Conservation (phyloP, 2,113 vertebrate species). For the Cottus gobio region DNA sequence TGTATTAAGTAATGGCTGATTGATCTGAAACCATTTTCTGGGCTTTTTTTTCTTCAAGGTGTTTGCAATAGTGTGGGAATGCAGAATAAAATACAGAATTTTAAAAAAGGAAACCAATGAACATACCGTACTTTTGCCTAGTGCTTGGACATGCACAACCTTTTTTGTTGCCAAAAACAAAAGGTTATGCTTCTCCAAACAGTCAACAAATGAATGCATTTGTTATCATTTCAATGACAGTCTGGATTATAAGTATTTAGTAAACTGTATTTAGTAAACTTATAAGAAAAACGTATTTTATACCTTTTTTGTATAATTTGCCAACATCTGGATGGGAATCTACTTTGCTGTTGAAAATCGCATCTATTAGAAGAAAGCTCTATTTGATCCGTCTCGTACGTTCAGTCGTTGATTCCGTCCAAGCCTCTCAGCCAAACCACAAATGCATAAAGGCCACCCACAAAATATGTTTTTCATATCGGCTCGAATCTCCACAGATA, state of each 20-base stretch:
- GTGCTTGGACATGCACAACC: too few relatives aligned
- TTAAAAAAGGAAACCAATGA: too few relatives aligned
- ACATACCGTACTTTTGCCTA: too few relatives aligned
- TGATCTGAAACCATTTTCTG: too few relatives aligned
- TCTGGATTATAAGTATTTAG: not conserved
- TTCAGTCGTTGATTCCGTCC: conserved; percentile 28
- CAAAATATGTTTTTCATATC: conserved; percentile 78
- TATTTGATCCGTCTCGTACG: not conserved
- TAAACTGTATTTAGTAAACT: too few relatives aligned
- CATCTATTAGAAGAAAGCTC: not conserved
- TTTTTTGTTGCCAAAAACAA: not conserved
- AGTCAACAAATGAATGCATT: not conserved
- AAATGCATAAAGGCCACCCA: conserved; percentile 75
- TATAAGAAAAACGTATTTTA: not conserved
- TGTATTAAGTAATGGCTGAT: too few relatives aligned
- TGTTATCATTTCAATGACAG: not conserved
- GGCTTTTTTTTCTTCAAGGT: too few relatives aligned
- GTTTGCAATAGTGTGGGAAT: too few relatives aligned
- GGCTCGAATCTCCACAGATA: conserved; percentile 78
- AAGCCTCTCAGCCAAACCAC: conserved; percentile 52
- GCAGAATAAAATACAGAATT: too few relatives aligned
- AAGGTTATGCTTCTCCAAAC: not conserved
- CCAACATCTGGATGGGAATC: not conserved
- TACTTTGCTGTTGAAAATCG: not conserved
- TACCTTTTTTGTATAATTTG: not conserved